phyloP scores from a whole-genome alignment of 2,113 vertebrate species.

The Crotophaga sulcirostris region DNA sequence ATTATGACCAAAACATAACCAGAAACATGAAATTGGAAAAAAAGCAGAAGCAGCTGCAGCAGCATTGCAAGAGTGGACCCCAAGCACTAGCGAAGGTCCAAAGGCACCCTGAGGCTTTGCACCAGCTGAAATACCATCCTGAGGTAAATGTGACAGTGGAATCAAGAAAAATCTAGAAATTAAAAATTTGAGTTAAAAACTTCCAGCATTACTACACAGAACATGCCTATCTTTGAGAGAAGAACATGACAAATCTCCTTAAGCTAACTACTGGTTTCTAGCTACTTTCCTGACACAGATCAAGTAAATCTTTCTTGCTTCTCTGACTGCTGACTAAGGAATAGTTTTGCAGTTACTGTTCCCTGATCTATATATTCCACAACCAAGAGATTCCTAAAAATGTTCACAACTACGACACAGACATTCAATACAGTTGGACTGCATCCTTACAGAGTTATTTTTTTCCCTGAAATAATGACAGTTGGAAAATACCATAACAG shows the following conservation, averaged over 20 bases:
- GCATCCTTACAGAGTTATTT: background rate
- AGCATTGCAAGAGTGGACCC: background rate
- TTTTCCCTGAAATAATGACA: background rate
- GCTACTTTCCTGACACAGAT: background rate
- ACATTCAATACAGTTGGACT: background rate
- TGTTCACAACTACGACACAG: background rate
- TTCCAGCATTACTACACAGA: background rate
- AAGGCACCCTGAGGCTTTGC: background rate
- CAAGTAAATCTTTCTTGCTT: background rate
- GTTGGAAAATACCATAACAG: background rate
- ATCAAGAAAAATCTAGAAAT: background rate
- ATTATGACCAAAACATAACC: background rate
- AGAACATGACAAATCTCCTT: background rate
- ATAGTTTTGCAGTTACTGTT: background rate
- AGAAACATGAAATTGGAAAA: background rate
- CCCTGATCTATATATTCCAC: background rate
- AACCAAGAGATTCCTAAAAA: background rate
- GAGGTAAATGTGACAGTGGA: fast-evolving
- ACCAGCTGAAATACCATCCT: background rate
- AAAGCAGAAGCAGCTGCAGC: background rate
- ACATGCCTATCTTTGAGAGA: background rate
- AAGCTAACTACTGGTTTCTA: background rate
- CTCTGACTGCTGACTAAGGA: background rate
- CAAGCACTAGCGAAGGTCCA: background rate
- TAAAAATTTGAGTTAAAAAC: background rate